Evolutionary conservation across 2,797 vertebrate species (phyloP).

Genomic region (Tokudaia tokunoshimensis): DNA sequence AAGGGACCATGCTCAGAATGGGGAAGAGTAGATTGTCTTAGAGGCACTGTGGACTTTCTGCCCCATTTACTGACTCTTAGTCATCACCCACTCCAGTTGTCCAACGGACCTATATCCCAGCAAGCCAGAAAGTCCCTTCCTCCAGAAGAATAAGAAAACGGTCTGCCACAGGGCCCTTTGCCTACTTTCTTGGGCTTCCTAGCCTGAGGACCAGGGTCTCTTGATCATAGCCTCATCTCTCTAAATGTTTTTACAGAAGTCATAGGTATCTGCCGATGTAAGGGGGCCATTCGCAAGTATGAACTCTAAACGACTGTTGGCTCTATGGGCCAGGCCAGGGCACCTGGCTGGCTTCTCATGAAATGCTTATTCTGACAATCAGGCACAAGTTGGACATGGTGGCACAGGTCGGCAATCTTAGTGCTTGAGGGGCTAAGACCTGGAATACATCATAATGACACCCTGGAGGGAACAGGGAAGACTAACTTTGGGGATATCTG

Average conservation of each 20-base stretch:
- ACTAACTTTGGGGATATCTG: neutral
- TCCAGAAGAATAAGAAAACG: neutral
- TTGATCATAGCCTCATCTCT: neutral
- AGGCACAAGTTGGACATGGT: neutral
- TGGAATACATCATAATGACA: neutral
- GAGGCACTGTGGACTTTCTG: constrained; percentile 1
- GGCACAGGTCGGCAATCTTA: neutral
- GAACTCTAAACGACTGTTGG: neutral
- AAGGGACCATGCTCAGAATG: neutral
- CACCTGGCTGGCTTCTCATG: neutral
- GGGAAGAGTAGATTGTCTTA: neutral
- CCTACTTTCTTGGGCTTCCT: neutral
- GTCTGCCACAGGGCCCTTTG: neutral
- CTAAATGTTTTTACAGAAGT: neutral
- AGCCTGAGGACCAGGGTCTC: neutral
- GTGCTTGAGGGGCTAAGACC: neutral
- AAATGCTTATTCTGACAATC: neutral
- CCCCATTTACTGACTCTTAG: neutral
- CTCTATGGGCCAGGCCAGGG: neutral
- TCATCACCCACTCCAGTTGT: neutral
- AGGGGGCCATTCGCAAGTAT: neutral
- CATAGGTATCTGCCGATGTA: neutral
- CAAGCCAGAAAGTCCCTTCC: neutral
- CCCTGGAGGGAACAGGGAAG: neutral
- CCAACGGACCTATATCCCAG: neutral